These are phyloP conservation scores for Lissonota sp. DNA, from an alignment of 2,888 invertebrate genomes.

Conservation along the genomic window DNA sequence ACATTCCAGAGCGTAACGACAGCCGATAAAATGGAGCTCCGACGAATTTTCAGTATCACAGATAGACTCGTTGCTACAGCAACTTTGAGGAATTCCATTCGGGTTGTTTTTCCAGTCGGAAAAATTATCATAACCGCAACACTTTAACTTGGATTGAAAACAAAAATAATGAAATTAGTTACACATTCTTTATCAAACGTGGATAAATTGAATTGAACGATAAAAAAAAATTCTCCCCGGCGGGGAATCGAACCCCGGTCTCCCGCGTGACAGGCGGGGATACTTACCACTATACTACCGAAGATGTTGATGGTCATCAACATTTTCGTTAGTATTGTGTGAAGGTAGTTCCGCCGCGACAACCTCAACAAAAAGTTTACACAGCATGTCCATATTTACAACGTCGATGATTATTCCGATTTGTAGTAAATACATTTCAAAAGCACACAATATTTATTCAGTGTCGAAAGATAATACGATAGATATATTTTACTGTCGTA, in stretches of 20 bases:
- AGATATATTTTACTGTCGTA: too few species aligned
- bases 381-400: too few species aligned
- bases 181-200: not conserved
- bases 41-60: slow-evolving; percentile 33
- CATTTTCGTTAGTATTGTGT: too few species aligned
- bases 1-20: slow-evolving; percentile 34
- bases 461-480: too few species aligned
- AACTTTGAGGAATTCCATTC: slow-evolving; percentile 62
- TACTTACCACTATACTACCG: not conserved
- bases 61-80: slow-evolving; percentile 49
- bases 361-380: too few species aligned
- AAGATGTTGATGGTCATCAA: not conserved
- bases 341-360: too few species aligned
- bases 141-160: slow-evolving; percentile 62
- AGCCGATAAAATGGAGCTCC: slow-evolving; percentile 35
- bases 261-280: slow-evolving; percentile 22
- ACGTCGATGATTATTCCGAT: too few species aligned
- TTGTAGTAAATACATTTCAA: too few species aligned
- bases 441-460: too few species aligned
- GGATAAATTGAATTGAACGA: not conserved
- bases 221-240: slow-evolving; percentile 20
- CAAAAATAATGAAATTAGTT: not conserved
- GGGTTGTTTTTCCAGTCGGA: slow-evolving; percentile 63
- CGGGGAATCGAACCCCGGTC: slow-evolving; percentile 3
- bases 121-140: slow-evolving; percentile 65